Percentiles rank a stretch among this genome's conserved stretches.
These are phyloP conservation scores for Mormyrus hasselquistii DNA, from an alignment of 2,797 vertebrate species.

Conservation along the genomic window DNA sequence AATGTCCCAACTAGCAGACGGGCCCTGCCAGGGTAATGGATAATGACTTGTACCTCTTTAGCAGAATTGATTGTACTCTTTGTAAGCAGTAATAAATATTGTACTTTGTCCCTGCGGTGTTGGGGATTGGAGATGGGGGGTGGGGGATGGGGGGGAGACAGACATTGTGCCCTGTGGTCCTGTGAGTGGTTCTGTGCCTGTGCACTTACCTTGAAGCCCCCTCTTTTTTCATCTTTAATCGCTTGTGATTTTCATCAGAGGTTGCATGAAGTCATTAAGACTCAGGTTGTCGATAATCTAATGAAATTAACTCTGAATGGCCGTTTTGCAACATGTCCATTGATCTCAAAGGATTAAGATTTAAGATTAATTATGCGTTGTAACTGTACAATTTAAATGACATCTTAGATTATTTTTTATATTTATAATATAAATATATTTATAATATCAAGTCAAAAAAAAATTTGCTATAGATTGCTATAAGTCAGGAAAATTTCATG, in stretches of 20 bases:
- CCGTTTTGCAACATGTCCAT: neutral
- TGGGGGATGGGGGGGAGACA: neutral
- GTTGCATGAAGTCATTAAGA: neutral
- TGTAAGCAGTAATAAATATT: neutral
- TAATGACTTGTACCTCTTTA: conserved; percentile 4
- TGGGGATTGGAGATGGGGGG: neutral
- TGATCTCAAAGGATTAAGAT: neutral
- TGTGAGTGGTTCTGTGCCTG: neutral
- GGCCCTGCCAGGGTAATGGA: neutral
- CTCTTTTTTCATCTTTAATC: neutral
- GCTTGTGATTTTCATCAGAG: neutral
- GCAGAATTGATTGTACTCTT: neutral
- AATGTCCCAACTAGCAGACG: neutral
- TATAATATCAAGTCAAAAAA: neutral
- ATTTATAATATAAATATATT: neutral
- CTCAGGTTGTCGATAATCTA: neutral
- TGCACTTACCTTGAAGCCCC: neutral
- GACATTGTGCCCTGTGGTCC: neutral
- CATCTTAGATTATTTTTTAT: neutral
- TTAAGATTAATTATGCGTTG: neutral
- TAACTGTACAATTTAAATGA: neutral
- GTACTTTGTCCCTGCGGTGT: neutral
- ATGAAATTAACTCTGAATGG: neutral
- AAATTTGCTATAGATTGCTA: neutral
- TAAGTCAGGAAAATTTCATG: neutral